Evolutionary conservation across 1,140 invertebrate species (phyloP).

Genomic region (Trypoxylus dichotomus): DNA sequence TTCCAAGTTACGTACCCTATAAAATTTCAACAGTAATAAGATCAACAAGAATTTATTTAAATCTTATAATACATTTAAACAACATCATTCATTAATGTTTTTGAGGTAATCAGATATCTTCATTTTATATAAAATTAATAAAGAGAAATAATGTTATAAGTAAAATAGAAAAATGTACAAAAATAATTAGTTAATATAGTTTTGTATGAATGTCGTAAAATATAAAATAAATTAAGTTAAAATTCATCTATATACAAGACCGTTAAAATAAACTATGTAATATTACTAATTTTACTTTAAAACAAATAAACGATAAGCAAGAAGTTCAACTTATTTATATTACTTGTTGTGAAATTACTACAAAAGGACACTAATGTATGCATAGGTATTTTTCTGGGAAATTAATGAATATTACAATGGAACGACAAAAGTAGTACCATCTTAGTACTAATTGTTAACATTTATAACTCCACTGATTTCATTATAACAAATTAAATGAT

Average conservation of each 20-base stretch:
- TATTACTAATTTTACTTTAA: not conserved
- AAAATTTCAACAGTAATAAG: constrained; percentile 33
- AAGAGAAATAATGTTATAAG: constrained; percentile 20
- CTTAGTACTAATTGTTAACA: no score
- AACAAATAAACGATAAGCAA: not conserved
- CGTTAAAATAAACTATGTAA: constrained; percentile 10
- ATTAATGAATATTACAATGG: not conserved
- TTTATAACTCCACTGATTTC: no score
- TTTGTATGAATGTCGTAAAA: constrained; percentile 2
- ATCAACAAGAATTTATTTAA: constrained; percentile 31
- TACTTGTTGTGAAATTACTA: constrained; percentile 8
- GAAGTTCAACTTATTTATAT: not conserved
- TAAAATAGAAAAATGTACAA: constrained; percentile 22
- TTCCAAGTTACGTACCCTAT: constrained; percentile 25
- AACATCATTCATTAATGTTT: constrained; percentile 25
- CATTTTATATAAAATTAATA: constrained; percentile 22
- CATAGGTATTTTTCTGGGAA: not conserved
- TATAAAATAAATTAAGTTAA: constrained; percentile 22
- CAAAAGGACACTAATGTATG: not conserved
- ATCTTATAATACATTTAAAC: constrained; percentile 28
- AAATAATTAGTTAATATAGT: constrained; percentile 17
- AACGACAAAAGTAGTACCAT: no score
- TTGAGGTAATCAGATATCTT: constrained; percentile 29
- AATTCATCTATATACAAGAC: constrained; percentile 3
- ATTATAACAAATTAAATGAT: no score